These are phyloP conservation scores for Melanotaenia duboulayi DNA, from an alignment of 2,113 vertebrate species.

Conservation along the genomic window DNA sequence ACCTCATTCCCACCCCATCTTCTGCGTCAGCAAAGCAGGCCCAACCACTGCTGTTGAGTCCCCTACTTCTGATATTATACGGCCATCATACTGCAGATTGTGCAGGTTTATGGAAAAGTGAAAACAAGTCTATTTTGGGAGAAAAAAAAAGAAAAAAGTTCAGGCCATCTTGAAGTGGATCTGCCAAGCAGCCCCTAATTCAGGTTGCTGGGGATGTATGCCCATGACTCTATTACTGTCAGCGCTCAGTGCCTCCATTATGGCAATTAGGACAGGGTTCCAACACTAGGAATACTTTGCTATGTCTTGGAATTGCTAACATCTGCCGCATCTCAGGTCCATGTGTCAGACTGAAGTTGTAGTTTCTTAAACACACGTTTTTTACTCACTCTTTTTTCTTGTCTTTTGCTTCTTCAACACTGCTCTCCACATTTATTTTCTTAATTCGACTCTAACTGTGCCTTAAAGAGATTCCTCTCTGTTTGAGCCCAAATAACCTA, in stretches of 20 bases:
- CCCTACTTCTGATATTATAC: constrained; percentile 9
- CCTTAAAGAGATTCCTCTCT: constrained; percentile 83
- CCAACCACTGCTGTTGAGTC: constrained; percentile 4
- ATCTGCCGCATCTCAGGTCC: constrained; percentile 78
- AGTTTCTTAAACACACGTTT: constrained; percentile 80
- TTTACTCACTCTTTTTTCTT: constrained; percentile 51
- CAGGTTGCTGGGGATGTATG: constrained; percentile 76
- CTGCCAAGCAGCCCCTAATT: constrained; percentile 74
- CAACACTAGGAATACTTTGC: constrained; percentile 81
- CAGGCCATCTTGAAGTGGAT: constrained; percentile 79
- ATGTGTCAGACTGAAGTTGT: constrained; percentile 76
- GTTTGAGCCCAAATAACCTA: constrained; percentile 85
- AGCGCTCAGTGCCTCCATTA: constrained; percentile 82
- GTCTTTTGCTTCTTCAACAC: constrained; percentile 47
- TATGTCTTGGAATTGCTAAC: constrained; percentile 82
- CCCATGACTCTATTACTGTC: constrained; percentile 81
- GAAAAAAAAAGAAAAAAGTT: constrained; percentile 17
- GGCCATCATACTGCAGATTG: neutral
- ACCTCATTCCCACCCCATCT: neutral
- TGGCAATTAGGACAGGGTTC: constrained; percentile 81
- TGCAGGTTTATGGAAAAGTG: constrained; percentile 20
- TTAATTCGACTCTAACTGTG: constrained; percentile 85
- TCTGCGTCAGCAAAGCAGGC: neutral
- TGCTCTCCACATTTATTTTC: constrained; percentile 83
- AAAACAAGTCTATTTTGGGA: constrained; percentile 22